phyloP scores from a whole-genome alignment of 2,113 vertebrate genomes.

The Acrocephalus arundinaceus region DNA sequence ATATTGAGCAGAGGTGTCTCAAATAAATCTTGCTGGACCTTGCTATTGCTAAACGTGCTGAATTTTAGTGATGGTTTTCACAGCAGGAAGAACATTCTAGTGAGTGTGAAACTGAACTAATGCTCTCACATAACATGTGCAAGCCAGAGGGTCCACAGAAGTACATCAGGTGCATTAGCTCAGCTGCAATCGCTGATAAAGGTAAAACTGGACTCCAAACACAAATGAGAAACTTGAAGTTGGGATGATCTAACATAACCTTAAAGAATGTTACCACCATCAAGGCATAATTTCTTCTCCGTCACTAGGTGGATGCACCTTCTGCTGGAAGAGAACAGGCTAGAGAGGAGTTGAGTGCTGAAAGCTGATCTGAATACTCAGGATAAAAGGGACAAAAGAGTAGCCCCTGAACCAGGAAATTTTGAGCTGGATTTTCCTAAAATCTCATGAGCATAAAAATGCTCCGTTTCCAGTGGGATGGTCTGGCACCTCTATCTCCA shows the following conservation, averaged over 20 bases:
- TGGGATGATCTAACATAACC: not conserved
- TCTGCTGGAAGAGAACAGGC: not conserved
- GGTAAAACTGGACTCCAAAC: not conserved
- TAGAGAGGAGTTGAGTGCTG: not conserved
- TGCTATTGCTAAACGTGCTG: not conserved
- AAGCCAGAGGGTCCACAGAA: not conserved
- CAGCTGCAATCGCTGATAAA: not conserved
- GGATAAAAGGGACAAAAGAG: not conserved
- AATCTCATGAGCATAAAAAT: not conserved
- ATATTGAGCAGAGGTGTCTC: not conserved
- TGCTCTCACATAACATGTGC: not conserved
- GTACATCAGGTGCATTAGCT: no score
- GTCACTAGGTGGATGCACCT: not conserved
- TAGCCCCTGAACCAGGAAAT: not conserved
- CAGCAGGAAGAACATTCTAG: not conserved
- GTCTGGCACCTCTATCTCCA: not conserved
- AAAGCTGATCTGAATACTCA: accelerated
- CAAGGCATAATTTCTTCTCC: not conserved
- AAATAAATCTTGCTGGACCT: not conserved
- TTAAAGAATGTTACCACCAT: not conserved
- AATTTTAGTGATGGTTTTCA: not conserved
- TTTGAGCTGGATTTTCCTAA: not conserved
- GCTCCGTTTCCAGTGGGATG: not conserved
- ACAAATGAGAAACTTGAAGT: not conserved
- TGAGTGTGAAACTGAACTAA: not conserved